Conservation (phyloP, 92 coral and sea anemone genomes). For the Paragorgia papillata region DNA sequence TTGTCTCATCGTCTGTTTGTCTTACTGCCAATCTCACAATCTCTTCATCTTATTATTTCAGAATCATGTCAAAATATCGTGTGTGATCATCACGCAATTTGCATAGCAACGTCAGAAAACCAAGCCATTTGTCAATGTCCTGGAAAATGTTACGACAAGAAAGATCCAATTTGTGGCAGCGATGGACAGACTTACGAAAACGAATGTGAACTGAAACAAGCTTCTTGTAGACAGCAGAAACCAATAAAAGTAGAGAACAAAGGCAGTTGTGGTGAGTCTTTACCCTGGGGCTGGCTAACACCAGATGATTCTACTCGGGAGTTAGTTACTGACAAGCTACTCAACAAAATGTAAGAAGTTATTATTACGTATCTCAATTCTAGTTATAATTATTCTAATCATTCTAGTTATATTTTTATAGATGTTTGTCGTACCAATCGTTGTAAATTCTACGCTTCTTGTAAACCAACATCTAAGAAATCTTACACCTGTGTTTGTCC, state of each 20-base stretch:
- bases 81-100: slow-evolving; percentile 70
- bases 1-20: not conserved
- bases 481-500: slow-evolving; percentile 3
- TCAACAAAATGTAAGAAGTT: no score
- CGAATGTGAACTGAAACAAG: slow-evolving; percentile 59
- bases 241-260: slow-evolving; percentile 5
- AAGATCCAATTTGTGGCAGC: slow-evolving; percentile 70
- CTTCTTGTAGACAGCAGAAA: slow-evolving; percentile 58
- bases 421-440: slow-evolving; percentile 10
- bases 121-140: slow-evolving; percentile 81
- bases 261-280: not conserved
- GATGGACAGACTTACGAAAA: slow-evolving; percentile 56
- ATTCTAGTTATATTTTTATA: no score
- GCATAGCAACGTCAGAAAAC: slow-evolving; percentile 55
- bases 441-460: slow-evolving; percentile 13
- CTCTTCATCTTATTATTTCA: slow-evolving; percentile 21
- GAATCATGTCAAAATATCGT: slow-evolving; percentile 66
- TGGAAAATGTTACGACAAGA: slow-evolving; percentile 54
- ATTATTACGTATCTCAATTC: no score
- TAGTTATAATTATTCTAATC: no score
- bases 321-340: no score
- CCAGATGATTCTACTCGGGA: no score
- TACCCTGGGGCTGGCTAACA: no score
- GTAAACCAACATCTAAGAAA: not conserved
- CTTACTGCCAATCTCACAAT: not conserved